Evolutionary conservation across 2,797 vertebrate species (phyloP), one percentile per base, ranked within the genome.

Genomic region (Eutrigla gurnardus): DNA sequence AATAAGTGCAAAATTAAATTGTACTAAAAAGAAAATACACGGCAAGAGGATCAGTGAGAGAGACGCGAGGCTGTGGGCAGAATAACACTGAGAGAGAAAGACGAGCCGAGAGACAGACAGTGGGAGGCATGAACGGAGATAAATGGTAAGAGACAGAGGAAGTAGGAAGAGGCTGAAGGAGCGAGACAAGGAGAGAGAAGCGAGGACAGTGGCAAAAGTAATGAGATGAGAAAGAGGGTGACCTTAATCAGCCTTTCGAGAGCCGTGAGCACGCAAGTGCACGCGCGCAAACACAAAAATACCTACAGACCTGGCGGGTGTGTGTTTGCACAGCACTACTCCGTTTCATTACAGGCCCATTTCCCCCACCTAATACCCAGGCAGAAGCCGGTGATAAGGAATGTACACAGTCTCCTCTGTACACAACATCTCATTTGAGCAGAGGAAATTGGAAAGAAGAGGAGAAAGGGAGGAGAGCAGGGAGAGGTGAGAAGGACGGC

Each of bases 361-460:
- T 90, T 89, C 88, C 73, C 54, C 78, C 52, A 67, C 82, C 91
- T 89, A 91, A 92, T 90, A 89, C 85, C 78, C 63, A 17, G 83
- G 84, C 89, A 86, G 88, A 65, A 88, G 84, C 81, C n/a, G 59
- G 77, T 11, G 90, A 93, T 93, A 92, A 93, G 90, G 84, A 91
- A 90, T 70, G 87, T 83, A 86, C 88, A 86, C 88, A 86, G 87
- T 80, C 88, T 74, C 69, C 80, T 84, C 85, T 57, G 82, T 84
- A 87, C 87, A 89, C 91, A 92, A 91, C 91, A 91, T 88, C 92
- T 93, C 91, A 93, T 93, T 91, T 89, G 80, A 92, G 90, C 79
- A 75, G 81, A 87, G 89, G 91, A 93, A 93, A 93, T 93, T 93
- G 92, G 91, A 93, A 91, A 83, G 85, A 89, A 80, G 84, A 83